Conservation (phyloP, 64 coral and sea anemone species). For the Pocillopora damicornis region DNA sequence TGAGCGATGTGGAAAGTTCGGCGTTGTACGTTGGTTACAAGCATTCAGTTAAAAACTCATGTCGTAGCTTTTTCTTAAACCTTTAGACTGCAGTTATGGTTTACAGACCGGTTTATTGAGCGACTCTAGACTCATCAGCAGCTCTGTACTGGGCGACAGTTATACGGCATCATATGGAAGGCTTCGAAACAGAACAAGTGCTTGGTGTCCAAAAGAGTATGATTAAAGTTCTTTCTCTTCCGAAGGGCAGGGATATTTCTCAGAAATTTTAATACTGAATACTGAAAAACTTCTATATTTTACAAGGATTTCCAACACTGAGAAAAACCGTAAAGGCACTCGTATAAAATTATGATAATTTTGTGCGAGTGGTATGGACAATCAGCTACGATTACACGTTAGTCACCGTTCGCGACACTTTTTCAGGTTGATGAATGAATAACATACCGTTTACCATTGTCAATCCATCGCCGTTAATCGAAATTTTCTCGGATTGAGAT, state of each 20-base stretch:
- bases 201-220: conserved; percentile 17
- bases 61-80: neutral
- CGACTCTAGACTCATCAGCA: neutral
- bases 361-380: neutral
- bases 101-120: neutral
- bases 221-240: neutral
- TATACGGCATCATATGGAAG: neutral
- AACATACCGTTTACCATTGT: no score
- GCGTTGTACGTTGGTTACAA: no score
- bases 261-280: no score
- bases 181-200: conserved; percentile 17
- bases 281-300: no score
- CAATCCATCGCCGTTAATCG: no score
- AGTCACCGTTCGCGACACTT: neutral
- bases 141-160: neutral
- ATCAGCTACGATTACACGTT: neutral
- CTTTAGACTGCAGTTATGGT: neutral
- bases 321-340: no score
- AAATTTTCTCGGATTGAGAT: no score
- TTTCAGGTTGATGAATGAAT: no score
- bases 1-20: no score
- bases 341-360: no score
- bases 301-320: no score
- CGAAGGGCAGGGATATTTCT: neutral
- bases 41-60: neutral